These are phyloP conservation scores for Drosophila villosipedis DNA, from an alignment of 2,888 invertebrate genomes.

Conservation along the genomic window DNA sequence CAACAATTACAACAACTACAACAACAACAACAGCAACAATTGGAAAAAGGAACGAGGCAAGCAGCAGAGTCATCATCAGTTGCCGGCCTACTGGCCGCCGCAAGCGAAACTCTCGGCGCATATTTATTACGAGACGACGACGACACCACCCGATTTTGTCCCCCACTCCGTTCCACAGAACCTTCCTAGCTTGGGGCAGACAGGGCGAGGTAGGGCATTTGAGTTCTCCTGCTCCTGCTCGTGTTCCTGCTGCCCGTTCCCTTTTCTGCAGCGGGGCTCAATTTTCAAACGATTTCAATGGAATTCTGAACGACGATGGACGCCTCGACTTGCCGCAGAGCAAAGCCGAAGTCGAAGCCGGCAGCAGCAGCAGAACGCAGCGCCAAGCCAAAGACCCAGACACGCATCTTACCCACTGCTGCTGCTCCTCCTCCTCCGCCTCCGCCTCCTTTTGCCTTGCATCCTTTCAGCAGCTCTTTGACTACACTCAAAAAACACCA, in stretches of 20 bases:
- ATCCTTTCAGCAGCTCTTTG: slow-evolving; percentile 43
- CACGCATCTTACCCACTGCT: slow-evolving; percentile 52
- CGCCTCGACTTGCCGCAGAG: slow-evolving; percentile 14
- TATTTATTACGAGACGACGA: slow-evolving; percentile 72
- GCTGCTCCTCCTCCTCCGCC: background rate
- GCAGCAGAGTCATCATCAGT: slow-evolving; percentile 52
- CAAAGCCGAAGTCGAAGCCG: slow-evolving; percentile 17
- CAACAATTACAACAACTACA: slow-evolving; percentile 34
- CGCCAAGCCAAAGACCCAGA: slow-evolving; percentile 55
- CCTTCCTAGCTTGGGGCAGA: slow-evolving; percentile 6
- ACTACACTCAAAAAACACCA: slow-evolving; percentile 48
- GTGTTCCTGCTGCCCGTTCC: slow-evolving; percentile 1
- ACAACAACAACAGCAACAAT: slow-evolving; percentile 14
- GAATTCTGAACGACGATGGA: slow-evolving; percentile 56
- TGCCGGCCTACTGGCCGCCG: slow-evolving; percentile 28
- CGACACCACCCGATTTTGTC: slow-evolving; percentile 46
- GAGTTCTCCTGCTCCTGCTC: background rate
- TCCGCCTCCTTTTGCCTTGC: slow-evolving; percentile 11
- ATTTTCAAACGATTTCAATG: slow-evolving; percentile 78
- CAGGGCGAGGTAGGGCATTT: slow-evolving; percentile 15
- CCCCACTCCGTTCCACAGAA: slow-evolving; percentile 8
- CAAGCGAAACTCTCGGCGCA: slow-evolving; percentile 56
- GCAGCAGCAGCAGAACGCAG: slow-evolving; percentile 37
- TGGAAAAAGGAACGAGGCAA: slow-evolving; percentile 12
- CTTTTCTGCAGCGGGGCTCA: slow-evolving; percentile 53